Conservation (phyloP, 2,888 invertebrate species). For the Elmis aenea region DNA sequence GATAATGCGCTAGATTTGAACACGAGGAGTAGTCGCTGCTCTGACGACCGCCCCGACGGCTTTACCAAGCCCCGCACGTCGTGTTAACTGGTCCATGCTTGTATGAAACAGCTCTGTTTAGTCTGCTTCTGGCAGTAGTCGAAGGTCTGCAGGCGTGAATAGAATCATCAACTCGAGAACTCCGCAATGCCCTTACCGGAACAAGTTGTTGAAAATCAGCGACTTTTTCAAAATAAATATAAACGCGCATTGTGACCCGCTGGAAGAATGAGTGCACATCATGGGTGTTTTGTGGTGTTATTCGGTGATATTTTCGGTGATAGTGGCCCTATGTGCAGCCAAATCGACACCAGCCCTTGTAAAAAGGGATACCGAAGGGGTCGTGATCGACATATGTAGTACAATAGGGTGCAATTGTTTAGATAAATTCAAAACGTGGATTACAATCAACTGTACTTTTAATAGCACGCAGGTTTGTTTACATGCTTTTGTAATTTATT, state of each 20-base stretch:
- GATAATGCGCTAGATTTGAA: too few species aligned
- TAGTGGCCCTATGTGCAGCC: too few species aligned
- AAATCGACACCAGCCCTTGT: conserved; percentile 13
- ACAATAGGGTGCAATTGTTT: conserved; percentile 57
- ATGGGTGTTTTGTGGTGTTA: conserved; percentile 27
- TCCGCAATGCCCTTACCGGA: too few species aligned
- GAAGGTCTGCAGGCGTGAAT: too few species aligned
- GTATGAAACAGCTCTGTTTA: too few species aligned
- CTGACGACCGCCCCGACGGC: too few species aligned
- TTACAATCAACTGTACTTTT: conserved; percentile 61
- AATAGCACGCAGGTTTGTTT: conserved; percentile 55
- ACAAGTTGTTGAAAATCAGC: background rate
- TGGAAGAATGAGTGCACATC: conserved; percentile 24
- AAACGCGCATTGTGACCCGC: conserved; percentile 8
- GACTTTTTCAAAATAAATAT: background rate
- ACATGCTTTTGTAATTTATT: too few species aligned
- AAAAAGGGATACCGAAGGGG: conserved; percentile 17
- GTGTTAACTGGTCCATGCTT: too few species aligned
- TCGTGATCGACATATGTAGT: conserved; percentile 50
- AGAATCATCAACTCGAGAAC: too few species aligned
- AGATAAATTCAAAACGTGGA: conserved; percentile 54
- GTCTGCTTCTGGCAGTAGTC: too few species aligned
- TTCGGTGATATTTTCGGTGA: conserved; percentile 21
- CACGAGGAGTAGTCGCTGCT: too few species aligned
- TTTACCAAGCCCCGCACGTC: too few species aligned